Evolutionary conservation across 2,888 invertebrate genomes (phyloP), one percentile per base, ranked within the genome.

Genomic region (Plebejus melissa): DNA sequence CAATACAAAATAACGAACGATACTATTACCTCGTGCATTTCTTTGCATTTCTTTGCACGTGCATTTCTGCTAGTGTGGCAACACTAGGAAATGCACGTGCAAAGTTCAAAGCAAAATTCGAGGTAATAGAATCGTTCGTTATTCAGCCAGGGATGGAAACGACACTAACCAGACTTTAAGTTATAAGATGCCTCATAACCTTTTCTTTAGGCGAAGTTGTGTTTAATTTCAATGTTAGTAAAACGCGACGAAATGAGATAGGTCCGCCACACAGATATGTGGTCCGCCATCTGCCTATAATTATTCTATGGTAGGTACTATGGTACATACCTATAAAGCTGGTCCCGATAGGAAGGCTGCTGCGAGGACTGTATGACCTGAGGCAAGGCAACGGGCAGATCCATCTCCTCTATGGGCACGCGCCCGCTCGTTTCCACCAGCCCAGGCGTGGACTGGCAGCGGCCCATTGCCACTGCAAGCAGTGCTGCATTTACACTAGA

Each of bases 391-490:
- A 87, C 91, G 82, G 86, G 89, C 78, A 92, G 85, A 82, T 91
- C 89, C 91, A 91, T 93, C 79, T 91, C 93, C 91, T 98, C 98
- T 81, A 98, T 94, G 77, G 98, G 96, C 81, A 98, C 95, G 84
- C 97, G 97, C 77, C 98, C 98, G 82, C 96, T 95, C 77, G 98
- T 98, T 93, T 99, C 99, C 82, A 99, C 97, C 83, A 99, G 94
- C 71, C 98, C 99, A 16, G 99, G 99, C 77, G 99, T 98, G 83
- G 99, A 99, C 87, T 98, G 98, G 90, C 98, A 98, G 85, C 99
- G 96, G 83, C 98, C 98, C 96, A 98, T 97, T 83, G 98, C 98
- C 93, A 97, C 98, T 98, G 94, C 81, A 76, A 86, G 90, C 54
- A 54, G 46, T 9, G 46, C 46, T 46, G 46, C 9, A 46, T 46